Conservation (phyloP, 30 jellyfish, hydroid and myxozoan genomes). For the Chrysaora quinquecirrha region DNA sequence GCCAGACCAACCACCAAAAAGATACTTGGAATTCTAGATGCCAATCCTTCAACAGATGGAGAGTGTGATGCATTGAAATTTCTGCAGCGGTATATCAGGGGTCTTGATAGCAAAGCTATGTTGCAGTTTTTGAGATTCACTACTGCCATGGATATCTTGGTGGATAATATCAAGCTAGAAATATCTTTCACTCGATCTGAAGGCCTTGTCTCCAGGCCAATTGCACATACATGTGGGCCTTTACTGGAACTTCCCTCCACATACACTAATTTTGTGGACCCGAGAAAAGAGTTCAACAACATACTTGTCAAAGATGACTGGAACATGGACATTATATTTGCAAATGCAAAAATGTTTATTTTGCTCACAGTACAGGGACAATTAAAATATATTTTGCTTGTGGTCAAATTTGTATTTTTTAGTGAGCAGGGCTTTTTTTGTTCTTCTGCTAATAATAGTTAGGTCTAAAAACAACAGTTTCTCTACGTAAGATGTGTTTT, state of each 20-base stretch:
- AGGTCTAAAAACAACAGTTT: background rate
- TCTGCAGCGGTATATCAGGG: slow-evolving; percentile 37
- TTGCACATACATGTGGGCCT: slow-evolving; percentile 71
- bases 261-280: slow-evolving; percentile 30
- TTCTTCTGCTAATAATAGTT: background rate
- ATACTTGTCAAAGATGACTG: slow-evolving; percentile 36
- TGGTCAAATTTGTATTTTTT: background rate
- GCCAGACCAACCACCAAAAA: slow-evolving; percentile 25
- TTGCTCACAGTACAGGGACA: slow-evolving; percentile 5
- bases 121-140: slow-evolving; percentile 40
- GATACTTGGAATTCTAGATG: slow-evolving; percentile 12
- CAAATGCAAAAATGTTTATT: background rate
- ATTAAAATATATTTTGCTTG: background rate
- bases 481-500: background rate
- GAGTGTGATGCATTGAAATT: slow-evolving; percentile 36
- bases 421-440: slow-evolving; percentile 1
- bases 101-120: slow-evolving; percentile 20
- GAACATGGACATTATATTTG: slow-evolving; percentile 16
- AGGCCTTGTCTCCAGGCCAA: slow-evolving; percentile 49
- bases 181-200: background rate
- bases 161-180: slow-evolving; percentile 16
- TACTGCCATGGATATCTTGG: slow-evolving; percentile 48
- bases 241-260: slow-evolving; percentile 49
- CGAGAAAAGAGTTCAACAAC: slow-evolving; percentile 43
- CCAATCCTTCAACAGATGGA: slow-evolving; percentile 47